Evolutionary conservation across 2,888 invertebrate genomes (phyloP).

Genomic region (Leucania comma): DNA sequence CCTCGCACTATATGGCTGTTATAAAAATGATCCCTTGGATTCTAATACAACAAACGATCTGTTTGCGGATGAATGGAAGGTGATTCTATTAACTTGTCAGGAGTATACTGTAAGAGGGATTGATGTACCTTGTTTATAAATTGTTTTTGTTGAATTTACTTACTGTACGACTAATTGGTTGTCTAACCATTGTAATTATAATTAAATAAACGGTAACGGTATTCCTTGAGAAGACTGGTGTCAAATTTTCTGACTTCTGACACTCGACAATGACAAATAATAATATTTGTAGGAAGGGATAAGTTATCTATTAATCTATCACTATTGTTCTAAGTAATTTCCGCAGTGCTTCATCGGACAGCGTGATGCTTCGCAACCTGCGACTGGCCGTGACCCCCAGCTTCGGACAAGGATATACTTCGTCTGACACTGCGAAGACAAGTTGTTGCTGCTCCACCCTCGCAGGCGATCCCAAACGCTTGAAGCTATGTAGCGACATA

Average conservation of each 20-base stretch:
- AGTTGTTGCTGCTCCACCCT: constrained; percentile 16
- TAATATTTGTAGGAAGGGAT: no score
- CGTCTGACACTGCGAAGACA: neutral
- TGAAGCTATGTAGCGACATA: constrained; percentile 33
- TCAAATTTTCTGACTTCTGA: neutral
- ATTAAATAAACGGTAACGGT: neutral
- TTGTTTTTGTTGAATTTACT: no score
- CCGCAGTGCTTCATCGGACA: constrained; percentile 13
- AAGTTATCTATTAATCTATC: neutral
- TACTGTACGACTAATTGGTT: no score
- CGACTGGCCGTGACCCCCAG: constrained; percentile 51
- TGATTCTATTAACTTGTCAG: no score
- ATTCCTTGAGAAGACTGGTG: neutral
- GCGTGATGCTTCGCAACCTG: constrained; percentile 35
- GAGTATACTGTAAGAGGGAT: no score
- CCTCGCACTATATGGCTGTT: no score
- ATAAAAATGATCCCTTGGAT: no score
- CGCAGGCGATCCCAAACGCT: constrained; percentile 44
- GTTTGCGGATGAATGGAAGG: no score
- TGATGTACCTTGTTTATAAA: no score
- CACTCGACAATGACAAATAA: neutral
- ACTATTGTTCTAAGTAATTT: neutral
- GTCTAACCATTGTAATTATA: no score
- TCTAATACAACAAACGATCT: no score
- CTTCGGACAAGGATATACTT: constrained; percentile 5